Conservation (phyloP, 2,113 vertebrate species). For the Rhodinocichla rosea region DNA sequence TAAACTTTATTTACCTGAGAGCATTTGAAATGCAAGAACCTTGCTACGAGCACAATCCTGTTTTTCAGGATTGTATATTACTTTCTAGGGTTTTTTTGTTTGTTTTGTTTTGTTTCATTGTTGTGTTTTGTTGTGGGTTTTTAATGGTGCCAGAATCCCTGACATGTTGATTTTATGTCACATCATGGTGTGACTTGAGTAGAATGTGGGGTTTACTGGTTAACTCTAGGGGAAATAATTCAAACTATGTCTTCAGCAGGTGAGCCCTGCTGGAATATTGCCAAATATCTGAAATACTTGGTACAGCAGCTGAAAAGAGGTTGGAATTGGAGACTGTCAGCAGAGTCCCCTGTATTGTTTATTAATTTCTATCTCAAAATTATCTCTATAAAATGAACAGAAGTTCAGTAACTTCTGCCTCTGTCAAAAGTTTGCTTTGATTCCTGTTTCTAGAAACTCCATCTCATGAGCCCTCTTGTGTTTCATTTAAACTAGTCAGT, state of each 20-base stretch:
- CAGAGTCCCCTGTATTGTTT: neutral
- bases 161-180: neutral
- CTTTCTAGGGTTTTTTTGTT: neutral
- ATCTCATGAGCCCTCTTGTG: neutral
- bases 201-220: neutral
- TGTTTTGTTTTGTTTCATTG: too few relatives aligned
- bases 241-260: neutral
- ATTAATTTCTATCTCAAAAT: neutral
- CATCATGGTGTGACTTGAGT: neutral
- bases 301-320: neutral
- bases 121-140: fast-evolving
- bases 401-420: neutral
- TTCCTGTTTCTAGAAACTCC: neutral
- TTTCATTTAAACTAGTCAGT: neutral
- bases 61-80: neutral
- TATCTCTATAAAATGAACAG: neutral
- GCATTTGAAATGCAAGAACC: neutral
- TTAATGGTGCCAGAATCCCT: neutral
- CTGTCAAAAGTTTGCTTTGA: neutral
- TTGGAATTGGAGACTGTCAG: neutral
- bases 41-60: neutral
- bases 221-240: neutral
- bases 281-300: neutral
- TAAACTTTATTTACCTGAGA: neutral
- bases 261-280: neutral